A percentile compares a stretch with the other conserved stretches of the same genome.
These are phyloP conservation scores for Leptinotarsa defecta DNA, from an alignment of 1,140 invertebrate genomes.

Conservation along the genomic window DNA sequence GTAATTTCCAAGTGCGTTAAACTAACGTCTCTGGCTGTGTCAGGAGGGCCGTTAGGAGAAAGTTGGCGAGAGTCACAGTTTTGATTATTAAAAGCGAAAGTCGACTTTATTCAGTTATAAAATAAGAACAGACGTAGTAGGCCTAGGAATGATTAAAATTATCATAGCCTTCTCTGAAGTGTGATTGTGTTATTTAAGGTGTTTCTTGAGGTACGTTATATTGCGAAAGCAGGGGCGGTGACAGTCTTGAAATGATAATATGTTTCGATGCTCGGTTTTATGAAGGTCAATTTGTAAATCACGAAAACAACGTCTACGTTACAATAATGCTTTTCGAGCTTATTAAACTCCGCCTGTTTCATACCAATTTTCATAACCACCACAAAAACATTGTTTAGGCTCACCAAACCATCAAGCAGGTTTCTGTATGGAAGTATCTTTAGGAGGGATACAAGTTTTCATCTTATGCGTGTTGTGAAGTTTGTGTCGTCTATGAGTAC, in stretches of 20 bases:
- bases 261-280: too few relatives aligned
- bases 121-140: constrained; percentile 28
- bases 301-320: too few relatives aligned
- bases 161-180: constrained; percentile 44
- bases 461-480: too few relatives aligned
- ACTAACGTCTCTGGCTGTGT: constrained; percentile 43
- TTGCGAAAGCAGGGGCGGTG: constrained; percentile 1
- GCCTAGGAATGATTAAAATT: constrained; percentile 47
- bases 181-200: constrained; percentile 49
- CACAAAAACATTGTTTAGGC: too few relatives aligned
- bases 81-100: constrained; percentile 48
- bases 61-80: constrained; percentile 48
- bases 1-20: constrained; percentile 50
- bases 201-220: constrained; percentile 29
- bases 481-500: too few relatives aligned
- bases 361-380: too few relatives aligned
- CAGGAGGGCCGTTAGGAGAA: constrained; percentile 48
- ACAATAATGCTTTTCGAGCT: too few relatives aligned
- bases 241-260: neutral
- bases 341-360: too few relatives aligned
- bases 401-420: too few relatives aligned
- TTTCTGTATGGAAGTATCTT: too few relatives aligned
- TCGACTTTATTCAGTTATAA: constrained; percentile 27
- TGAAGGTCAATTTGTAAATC: too few relatives aligned
- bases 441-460: too few relatives aligned